phyloP scores from a whole-genome alignment of 1,140 invertebrate genomes.

The Microvelia longipes region DNA sequence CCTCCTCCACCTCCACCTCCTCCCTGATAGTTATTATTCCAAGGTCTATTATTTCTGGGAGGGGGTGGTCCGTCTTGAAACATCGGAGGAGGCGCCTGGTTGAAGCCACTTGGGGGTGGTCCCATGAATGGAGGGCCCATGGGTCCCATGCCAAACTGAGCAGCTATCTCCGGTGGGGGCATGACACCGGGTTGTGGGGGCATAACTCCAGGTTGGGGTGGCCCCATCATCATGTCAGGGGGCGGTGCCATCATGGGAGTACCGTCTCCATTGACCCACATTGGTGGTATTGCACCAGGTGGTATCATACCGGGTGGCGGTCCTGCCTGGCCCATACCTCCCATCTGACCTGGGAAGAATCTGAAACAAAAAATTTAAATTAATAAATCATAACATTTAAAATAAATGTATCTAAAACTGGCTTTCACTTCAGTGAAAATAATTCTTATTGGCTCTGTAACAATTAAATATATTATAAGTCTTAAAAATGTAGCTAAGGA shows the following conservation, averaged over 20 bases:
- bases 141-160: background rate
- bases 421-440: no score
- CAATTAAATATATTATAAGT: no score
- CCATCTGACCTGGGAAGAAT: background rate
- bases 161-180: slow-evolving; percentile 5
- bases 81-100: background rate
- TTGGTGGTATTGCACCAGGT: slow-evolving; percentile 10
- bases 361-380: background rate
- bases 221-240: background rate
- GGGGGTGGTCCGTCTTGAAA: slow-evolving; percentile 5
- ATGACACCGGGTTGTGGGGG: background rate
- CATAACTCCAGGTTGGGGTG: background rate
- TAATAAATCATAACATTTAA: background rate
- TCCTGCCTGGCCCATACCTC: background rate
- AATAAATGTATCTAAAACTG: background rate
- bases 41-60: slow-evolving; percentile 8
- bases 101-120: slow-evolving; percentile 1
- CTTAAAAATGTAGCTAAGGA: no score
- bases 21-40: slow-evolving; percentile 7
- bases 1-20: slow-evolving; percentile 7
- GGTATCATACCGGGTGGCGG: slow-evolving; percentile 14
- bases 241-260: slow-evolving; percentile 2
- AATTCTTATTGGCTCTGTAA: no score
- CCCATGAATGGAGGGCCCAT: background rate
- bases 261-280: slow-evolving; percentile 4